A percentile compares a stretch with the other conserved stretches of the same genome.
phyloP scores from a whole-genome alignment of 2,113 vertebrate species.

The Phyllostomus hastatus region DNA sequence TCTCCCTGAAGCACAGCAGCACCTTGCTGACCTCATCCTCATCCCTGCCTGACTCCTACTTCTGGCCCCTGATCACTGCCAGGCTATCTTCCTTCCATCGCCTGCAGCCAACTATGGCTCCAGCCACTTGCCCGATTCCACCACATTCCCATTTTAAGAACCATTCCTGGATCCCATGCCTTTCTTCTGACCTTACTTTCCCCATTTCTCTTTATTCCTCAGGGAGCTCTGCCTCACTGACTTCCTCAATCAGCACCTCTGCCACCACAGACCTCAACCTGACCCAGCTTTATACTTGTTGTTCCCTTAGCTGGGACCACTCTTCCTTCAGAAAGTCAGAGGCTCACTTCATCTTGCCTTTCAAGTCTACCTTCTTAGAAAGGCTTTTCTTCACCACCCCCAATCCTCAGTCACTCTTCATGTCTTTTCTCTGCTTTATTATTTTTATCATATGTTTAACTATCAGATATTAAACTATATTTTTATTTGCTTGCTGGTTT shows the following conservation, averaged over 20 bases:
- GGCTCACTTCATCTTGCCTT: neutral
- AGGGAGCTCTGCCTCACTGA: no score
- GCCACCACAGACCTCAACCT: neutral
- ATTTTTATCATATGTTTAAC: neutral
- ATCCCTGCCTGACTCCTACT: neutral
- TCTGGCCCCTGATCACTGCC: neutral
- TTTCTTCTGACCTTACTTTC: neutral
- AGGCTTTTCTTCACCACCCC: neutral
- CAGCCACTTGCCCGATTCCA: neutral
- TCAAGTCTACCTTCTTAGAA: neutral
- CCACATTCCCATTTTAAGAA: neutral
- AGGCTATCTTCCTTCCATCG: neutral
- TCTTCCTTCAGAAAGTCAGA: neutral
- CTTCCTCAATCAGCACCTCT: neutral
- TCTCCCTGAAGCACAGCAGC: accelerated
- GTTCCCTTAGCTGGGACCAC: neutral
- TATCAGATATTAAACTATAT: neutral
- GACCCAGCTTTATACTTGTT: neutral
- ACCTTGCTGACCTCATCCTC: neutral
- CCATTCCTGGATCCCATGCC: neutral
- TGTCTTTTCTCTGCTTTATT: neutral
- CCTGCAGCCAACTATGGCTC: accelerated
- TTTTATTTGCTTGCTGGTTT: neutral
- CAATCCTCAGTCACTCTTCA: neutral
- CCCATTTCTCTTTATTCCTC: neutral